Evolutionary conservation across 2,113 vertebrate genomes (phyloP).

Genomic region (Gnathonemus longibarbis): DNA sequence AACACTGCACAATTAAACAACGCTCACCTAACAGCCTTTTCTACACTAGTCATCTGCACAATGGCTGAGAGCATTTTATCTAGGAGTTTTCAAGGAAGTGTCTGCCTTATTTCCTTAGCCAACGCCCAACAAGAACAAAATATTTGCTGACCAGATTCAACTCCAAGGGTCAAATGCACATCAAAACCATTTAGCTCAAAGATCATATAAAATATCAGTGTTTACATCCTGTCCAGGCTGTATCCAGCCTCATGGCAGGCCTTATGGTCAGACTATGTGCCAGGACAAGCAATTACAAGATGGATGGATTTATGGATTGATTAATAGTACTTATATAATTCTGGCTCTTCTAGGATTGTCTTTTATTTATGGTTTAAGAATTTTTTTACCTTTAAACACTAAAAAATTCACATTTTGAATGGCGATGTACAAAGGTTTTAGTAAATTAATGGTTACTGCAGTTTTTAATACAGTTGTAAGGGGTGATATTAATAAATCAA

Average conservation of each 20-base stretch:
- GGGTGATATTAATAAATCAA: background rate
- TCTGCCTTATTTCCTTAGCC: background rate
- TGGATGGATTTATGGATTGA: background rate
- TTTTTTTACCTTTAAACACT: background rate
- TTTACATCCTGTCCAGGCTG: background rate
- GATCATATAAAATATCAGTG: background rate
- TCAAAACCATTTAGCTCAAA: background rate
- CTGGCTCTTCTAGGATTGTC: background rate
- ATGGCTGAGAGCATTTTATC: background rate
- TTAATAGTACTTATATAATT: background rate
- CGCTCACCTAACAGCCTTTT: too few relatives aligned
- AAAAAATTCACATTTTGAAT: background rate
- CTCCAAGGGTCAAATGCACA: background rate
- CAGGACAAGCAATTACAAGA: background rate
- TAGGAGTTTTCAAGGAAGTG: background rate
- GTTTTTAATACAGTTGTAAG: background rate
- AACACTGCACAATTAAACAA: too few relatives aligned
- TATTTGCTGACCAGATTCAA: background rate
- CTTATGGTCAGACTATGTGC: background rate
- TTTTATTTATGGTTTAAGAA: background rate
- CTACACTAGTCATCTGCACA: background rate
- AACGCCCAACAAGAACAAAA: background rate
- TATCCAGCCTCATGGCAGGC: background rate
- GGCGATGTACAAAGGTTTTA: background rate
- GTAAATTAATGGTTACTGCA: background rate